Base-by-base conservation (phyloP, 2,888 invertebrate genomes). In the Meghimatium bilineatum region DNA sequence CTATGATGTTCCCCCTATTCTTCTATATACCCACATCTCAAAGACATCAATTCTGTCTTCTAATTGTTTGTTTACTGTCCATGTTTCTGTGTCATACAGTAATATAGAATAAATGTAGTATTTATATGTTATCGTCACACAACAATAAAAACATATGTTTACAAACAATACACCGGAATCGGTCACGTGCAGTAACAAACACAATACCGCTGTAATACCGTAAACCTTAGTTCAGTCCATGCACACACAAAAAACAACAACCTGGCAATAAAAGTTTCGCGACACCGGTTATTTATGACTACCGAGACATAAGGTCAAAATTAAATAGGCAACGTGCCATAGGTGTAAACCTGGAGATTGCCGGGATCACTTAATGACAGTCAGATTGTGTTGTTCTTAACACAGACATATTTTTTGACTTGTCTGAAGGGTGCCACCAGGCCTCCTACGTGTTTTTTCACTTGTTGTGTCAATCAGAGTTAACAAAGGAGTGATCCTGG, bases 241-340 rank as follows among this genome's bases (percentile, higher is more conserved):
- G 44, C 44, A 44, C 44, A 44, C 6, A 56, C 8, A 56, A 3
- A 56, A 56, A 14, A n/a, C n/a, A n/a, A n/a, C n/a, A n/a, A n/a
- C n/a, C n/a, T 38, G 63, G 63, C 63, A 63, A n/a, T 63, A 63
- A 63, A 63, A 63, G 63, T 63, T 8, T 26, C 29, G 5, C 1
- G n/a, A 29, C 63, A 63, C 63, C 63, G 63, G 5, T 63, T 63
- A 29, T 63, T 63, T 63, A 63, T 63, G 63, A n/a, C 63, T 63
- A 14, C 29, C 26, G 29, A 63, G 23, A 3, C 5, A 63, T n/a
- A 29, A 63, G 29, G 63, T 26, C 63, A 29, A 63, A 63, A 23
- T 17, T 56, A 56, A 56, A 23, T 23, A 56, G n/a, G 5, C 63
- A n/a, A 63, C 63, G 63, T 63, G n/a, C 63, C 29, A n/a, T 63